A percentile compares a stretch with the other conserved stretches of the same genome.
These are phyloP conservation scores for Stichopus chloronotus DNA, from an alignment of 35 echinoderm and acorn worm species.

Conservation along the genomic window DNA sequence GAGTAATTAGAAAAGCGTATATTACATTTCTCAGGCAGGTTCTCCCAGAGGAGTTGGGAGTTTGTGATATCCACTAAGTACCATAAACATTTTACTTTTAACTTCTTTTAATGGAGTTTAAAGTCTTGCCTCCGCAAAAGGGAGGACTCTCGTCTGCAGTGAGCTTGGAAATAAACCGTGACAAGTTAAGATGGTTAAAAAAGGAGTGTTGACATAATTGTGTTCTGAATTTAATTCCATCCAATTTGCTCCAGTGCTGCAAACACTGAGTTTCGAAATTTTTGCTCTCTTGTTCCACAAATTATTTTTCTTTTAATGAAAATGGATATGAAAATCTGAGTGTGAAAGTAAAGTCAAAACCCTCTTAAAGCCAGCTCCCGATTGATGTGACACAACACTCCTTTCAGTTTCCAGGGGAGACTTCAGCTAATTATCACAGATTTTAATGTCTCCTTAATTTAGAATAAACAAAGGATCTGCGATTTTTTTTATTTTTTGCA, in stretches of 20 bases:
- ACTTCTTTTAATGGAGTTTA: background rate
- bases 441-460: too few relatives aligned
- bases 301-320: background rate
- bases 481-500: too few relatives aligned
- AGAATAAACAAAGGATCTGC: too few relatives aligned
- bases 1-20: conserved; percentile 58
- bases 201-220: conserved; percentile 56
- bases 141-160: conserved; percentile 11
- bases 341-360: background rate
- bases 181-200: conserved; percentile 11
- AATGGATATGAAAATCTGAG: background rate
- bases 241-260: conserved; percentile 11
- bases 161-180: conserved; percentile 24
- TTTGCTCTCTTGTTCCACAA: background rate
- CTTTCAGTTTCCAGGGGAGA: too few relatives aligned
- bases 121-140: conserved; percentile 8
- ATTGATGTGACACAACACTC: background rate
- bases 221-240: conserved; percentile 39
- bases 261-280: background rate
- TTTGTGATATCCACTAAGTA: conserved; percentile 63
- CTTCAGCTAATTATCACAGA: too few relatives aligned
- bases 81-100: conserved; percentile 54
- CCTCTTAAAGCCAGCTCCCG: background rate
- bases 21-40: conserved; percentile 43
- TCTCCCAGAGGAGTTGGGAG: conserved; percentile 34